These are phyloP conservation scores for Gallinago paraguaiae DNA, from an alignment of 2,113 vertebrate species.

Conservation along the genomic window DNA sequence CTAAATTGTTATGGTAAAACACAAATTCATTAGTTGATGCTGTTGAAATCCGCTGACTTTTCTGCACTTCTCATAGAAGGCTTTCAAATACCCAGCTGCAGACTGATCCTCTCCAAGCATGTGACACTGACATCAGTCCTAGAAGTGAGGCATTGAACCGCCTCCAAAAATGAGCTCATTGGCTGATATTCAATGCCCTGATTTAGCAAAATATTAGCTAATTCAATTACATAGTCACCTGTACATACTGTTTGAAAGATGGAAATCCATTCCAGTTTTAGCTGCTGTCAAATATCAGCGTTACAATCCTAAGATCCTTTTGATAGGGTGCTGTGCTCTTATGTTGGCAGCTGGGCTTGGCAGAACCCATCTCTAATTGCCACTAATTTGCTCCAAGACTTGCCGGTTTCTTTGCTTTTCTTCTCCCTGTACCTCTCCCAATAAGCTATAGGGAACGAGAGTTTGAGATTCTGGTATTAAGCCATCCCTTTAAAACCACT, in stretches of 20 bases:
- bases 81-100: constrained; percentile 69
- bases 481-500: neutral
- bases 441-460: neutral
- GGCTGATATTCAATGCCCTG: constrained; percentile 26
- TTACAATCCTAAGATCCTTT: neutral
- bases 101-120: constrained; percentile 62
- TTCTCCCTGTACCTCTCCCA: neutral
- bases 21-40: constrained; percentile 48
- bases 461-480: neutral
- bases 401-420: neutral
- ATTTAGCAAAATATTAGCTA: constrained; percentile 46
- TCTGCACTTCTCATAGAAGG: constrained; percentile 46
- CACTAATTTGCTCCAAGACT: neutral
- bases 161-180: constrained; percentile 65
- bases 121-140: constrained; percentile 71
- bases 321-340: neutral
- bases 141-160: constrained; percentile 48
- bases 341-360: neutral
- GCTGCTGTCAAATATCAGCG: neutral
- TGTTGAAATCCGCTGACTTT: constrained; percentile 54
- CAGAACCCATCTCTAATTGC: neutral
- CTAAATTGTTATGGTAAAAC: constrained; percentile 40
- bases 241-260: neutral
- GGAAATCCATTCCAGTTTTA: neutral
- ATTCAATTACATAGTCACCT: constrained; percentile 29